phyloP scores from a whole-genome alignment of 2,113 vertebrate species.

The Drymodes brunneopygia region DNA sequence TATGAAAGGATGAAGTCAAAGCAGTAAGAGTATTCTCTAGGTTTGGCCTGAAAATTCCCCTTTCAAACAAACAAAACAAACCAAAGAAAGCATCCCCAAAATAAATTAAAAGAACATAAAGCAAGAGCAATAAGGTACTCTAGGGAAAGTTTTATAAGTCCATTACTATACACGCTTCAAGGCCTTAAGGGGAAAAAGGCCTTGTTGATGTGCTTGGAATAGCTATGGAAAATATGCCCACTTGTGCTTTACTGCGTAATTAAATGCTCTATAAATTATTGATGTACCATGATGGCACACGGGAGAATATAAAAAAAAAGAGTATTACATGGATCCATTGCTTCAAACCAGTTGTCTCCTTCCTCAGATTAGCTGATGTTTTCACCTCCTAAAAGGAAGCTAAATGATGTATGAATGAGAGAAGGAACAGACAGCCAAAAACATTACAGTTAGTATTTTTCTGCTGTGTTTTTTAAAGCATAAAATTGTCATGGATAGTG shows the following conservation, averaged over 20 bases:
- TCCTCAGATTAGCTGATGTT: neutral
- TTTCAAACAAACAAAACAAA: neutral
- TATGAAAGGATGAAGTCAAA: neutral
- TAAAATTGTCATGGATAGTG: neutral
- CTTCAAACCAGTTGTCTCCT: neutral
- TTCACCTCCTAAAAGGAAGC: neutral
- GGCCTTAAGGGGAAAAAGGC: neutral
- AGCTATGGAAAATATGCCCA: neutral
- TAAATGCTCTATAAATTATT: conserved; percentile 34
- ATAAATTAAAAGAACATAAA: neutral
- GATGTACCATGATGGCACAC: neutral
- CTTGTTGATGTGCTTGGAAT: neutral
- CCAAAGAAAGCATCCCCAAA: neutral
- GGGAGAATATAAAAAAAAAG: neutral
- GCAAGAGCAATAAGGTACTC: neutral
- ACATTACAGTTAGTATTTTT: neutral
- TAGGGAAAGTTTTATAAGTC: neutral
- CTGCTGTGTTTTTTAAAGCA: neutral
- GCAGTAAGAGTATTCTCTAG: neutral
- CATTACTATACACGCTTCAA: neutral
- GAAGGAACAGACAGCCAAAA: neutral
- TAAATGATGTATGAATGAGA: neutral
- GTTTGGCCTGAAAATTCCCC: neutral
- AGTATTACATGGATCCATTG: neutral
- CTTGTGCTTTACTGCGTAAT: conserved; percentile 9